Percentiles rank a stretch among this genome's conserved stretches.
Conservation (phyloP, 2,113 vertebrate species). For the Cephalopholis sonnerati region DNA sequence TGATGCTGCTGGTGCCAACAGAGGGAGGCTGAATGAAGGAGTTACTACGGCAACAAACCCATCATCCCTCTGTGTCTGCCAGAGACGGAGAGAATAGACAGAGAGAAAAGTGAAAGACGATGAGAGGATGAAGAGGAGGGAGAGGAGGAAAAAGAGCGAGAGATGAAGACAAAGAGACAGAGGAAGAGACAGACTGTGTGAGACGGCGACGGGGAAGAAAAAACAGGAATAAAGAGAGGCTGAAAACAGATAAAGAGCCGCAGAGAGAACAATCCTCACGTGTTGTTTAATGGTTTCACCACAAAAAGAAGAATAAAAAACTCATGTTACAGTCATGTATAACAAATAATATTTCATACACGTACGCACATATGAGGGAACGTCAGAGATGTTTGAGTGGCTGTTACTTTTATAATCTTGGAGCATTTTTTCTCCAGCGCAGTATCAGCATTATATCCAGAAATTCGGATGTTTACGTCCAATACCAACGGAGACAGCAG, state of each 20-base stretch:
- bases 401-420: too few species aligned
- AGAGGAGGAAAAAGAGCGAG: slow-evolving; percentile 34
- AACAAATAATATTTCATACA: too few species aligned
- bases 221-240: slow-evolving; percentile 10
- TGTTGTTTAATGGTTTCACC: background rate
- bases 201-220: slow-evolving; percentile 19
- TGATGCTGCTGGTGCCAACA: slow-evolving; percentile 92
- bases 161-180: slow-evolving; percentile 52
- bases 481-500: too few species aligned
- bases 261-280: slow-evolving; percentile 5
- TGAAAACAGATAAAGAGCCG: slow-evolving; percentile 26
- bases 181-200: slow-evolving; percentile 11
- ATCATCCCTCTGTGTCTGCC: slow-evolving; percentile 89
- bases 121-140: slow-evolving; percentile 47
- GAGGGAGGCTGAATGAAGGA: slow-evolving; percentile 91
- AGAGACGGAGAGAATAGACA: slow-evolving; percentile 34
- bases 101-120: slow-evolving; percentile 52
- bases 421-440: too few species aligned
- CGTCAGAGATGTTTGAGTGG: background rate
- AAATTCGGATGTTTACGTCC: too few species aligned
- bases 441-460: too few species aligned
- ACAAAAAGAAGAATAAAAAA: background rate
- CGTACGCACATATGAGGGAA: too few species aligned
- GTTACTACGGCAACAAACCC: slow-evolving; percentile 98
- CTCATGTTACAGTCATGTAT: too few species aligned